Evolutionary conservation across 2,888 invertebrate species (phyloP).

Genomic region (Escarpia spicata): DNA sequence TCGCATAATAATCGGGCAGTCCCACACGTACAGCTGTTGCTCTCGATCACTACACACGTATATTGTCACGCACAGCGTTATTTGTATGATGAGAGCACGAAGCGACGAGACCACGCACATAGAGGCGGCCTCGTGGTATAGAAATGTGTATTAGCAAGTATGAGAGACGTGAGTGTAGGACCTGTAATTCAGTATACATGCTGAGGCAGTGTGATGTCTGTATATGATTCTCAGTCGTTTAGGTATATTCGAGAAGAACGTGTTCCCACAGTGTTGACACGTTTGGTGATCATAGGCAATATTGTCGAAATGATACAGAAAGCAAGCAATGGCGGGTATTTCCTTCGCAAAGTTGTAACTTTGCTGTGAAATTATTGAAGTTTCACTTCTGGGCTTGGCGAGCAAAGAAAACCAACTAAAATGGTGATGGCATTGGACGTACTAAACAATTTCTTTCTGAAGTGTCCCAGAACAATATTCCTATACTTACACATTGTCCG

Average conservation of each 20-base stretch:
- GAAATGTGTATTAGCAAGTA: neutral
- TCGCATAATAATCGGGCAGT: neutral
- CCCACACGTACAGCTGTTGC: neutral
- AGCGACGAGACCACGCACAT: neutral
- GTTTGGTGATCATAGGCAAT: neutral
- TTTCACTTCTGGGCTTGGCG: neutral
- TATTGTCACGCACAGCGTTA: neutral
- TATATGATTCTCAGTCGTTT: neutral
- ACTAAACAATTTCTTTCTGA: neutral
- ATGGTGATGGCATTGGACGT: neutral
- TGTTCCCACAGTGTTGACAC: neutral
- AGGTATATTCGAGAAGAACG: neutral
- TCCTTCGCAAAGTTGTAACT: neutral
- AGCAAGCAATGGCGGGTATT: neutral
- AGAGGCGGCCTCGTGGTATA: neutral
- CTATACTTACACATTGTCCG: neutral
- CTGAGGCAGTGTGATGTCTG: neutral
- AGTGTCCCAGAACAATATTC: neutral
- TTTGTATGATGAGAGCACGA: neutral
- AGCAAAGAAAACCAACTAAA: neutral
- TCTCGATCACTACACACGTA: neutral
- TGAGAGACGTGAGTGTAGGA: neutral
- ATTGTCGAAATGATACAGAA: neutral
- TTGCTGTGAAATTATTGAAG: neutral
- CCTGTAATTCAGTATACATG: neutral